Evolutionary conservation across 2,797 vertebrate species (phyloP).

Genomic region (Arnoldichthys spilopterus): DNA sequence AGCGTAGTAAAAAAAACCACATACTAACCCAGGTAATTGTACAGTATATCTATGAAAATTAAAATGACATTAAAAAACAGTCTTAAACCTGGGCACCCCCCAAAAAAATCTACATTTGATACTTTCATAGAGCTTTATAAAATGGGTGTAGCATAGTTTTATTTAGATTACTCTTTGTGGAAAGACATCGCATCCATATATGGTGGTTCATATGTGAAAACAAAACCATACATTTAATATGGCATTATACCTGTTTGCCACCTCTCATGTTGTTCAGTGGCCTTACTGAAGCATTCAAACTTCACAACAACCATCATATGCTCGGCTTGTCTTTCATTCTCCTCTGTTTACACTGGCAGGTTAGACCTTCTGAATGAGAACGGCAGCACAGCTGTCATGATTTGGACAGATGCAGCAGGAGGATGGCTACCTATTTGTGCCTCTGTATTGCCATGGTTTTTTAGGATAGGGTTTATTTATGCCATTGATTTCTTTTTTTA

Average conservation of each 20-base stretch:
- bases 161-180: constrained; percentile 28
- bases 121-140: constrained; percentile 43
- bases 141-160: constrained; percentile 51
- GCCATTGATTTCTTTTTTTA: constrained; percentile 69
- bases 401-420: constrained; percentile 26
- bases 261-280: constrained; percentile 56
- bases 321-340: constrained; percentile 40
- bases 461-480: constrained; percentile 71
- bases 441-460: constrained; percentile 74
- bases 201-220: constrained; percentile 36
- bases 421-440: constrained; percentile 77
- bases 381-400: constrained; percentile 29
- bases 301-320: constrained; percentile 16
- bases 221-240: constrained; percentile 18
- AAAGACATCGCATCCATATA: constrained; percentile 33
- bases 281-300: constrained; percentile 53
- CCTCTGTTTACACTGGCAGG: constrained; percentile 47
- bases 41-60: constrained; percentile 40
- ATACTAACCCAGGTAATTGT: constrained; percentile 27
- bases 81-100: constrained; percentile 40
- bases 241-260: constrained; percentile 30
- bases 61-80: constrained; percentile 46
- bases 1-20: constrained; percentile 9
- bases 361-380: constrained; percentile 18
- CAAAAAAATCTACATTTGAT: constrained; percentile 34